phyloP scores from a whole-genome alignment of 2,113 vertebrate genomes.

The Zootoca vivipara region DNA sequence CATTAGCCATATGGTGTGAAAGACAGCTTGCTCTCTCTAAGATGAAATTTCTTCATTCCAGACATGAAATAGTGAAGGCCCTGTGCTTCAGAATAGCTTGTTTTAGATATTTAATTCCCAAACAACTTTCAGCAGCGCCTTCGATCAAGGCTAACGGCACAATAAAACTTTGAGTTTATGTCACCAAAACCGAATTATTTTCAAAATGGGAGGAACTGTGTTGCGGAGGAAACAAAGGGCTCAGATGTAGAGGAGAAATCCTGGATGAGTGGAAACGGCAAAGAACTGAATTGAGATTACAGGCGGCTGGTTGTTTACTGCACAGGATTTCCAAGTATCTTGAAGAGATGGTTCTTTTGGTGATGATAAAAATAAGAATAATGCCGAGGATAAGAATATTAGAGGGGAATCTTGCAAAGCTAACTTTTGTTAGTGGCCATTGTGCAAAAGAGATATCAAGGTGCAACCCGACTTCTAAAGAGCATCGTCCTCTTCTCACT shows the following conservation, averaged over 20 bases:
- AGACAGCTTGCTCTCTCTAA: slow-evolving; percentile 89
- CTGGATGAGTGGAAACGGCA: slow-evolving; percentile 47
- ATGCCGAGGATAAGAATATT: slow-evolving; percentile 57
- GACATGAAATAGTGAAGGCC: slow-evolving; percentile 85
- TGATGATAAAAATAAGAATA: slow-evolving; percentile 54
- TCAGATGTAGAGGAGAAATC: slow-evolving; percentile 64
- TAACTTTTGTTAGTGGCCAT: not conserved
- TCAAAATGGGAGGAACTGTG: slow-evolving; percentile 57
- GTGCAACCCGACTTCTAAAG: not conserved
- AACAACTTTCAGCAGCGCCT: slow-evolving; percentile 84
- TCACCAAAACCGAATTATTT: slow-evolving; percentile 79
- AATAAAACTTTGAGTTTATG: slow-evolving; percentile 85
- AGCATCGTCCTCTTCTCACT: not conserved
- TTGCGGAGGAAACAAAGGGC: slow-evolving; percentile 72
- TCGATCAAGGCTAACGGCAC: slow-evolving; percentile 82
- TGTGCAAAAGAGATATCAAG: not conserved
- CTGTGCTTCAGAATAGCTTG: slow-evolving; percentile 84
- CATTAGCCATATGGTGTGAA: slow-evolving; percentile 98
- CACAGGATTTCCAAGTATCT: slow-evolving; percentile 60
- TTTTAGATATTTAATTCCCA: slow-evolving; percentile 86
- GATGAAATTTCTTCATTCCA: slow-evolving; percentile 87
- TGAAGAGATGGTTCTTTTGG: slow-evolving; percentile 35
- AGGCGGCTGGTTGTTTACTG: slow-evolving; percentile 63
- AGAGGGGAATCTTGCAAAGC: not conserved
- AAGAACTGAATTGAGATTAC: slow-evolving; percentile 40